Conservation (phyloP, 1,140 invertebrate species). For the Diorhabda carinulata region DNA sequence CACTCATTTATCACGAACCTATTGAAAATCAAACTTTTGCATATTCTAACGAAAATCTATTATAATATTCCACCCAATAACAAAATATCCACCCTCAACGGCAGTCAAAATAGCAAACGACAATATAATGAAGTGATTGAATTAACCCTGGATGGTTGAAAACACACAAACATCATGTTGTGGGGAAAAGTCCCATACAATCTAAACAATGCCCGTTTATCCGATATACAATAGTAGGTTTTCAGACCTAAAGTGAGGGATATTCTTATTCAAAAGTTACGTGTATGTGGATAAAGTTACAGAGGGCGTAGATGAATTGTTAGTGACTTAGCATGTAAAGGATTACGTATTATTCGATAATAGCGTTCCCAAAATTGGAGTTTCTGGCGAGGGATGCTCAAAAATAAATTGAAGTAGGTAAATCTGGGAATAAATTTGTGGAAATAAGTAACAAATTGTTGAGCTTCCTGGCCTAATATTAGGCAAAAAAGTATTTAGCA, state of each 20-base stretch:
- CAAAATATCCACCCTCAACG: slow-evolving; percentile 19
- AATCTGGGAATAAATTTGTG: too few relatives aligned
- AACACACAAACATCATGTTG: slow-evolving; percentile 6
- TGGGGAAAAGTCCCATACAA: slow-evolving; percentile 11
- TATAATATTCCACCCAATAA: slow-evolving; percentile 12
- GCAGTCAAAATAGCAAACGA: slow-evolving; percentile 25
- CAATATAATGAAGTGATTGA: slow-evolving; percentile 27
- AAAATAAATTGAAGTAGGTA: too few relatives aligned
- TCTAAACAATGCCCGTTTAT: slow-evolving; percentile 21
- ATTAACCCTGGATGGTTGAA: slow-evolving; percentile 13
- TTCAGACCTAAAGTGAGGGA: slow-evolving; percentile 15
- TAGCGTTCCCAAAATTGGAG: too few relatives aligned
- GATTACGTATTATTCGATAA: too few relatives aligned
- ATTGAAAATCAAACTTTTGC: slow-evolving; percentile 10
- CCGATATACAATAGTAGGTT: slow-evolving; percentile 8
- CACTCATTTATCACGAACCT: background rate
- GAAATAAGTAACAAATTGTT: too few relatives aligned
- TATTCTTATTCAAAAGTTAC: background rate
- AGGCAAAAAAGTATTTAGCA: too few relatives aligned
- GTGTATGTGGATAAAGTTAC: background rate
- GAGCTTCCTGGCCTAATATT: too few relatives aligned
- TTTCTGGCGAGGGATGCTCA: too few relatives aligned
- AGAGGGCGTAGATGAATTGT: too few relatives aligned
- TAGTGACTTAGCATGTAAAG: too few relatives aligned
- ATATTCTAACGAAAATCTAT: slow-evolving; percentile 16